These are phyloP conservation scores for Bimastos eiseni DNA, from an alignment of 2,888 invertebrate genomes.

Conservation along the genomic window DNA sequence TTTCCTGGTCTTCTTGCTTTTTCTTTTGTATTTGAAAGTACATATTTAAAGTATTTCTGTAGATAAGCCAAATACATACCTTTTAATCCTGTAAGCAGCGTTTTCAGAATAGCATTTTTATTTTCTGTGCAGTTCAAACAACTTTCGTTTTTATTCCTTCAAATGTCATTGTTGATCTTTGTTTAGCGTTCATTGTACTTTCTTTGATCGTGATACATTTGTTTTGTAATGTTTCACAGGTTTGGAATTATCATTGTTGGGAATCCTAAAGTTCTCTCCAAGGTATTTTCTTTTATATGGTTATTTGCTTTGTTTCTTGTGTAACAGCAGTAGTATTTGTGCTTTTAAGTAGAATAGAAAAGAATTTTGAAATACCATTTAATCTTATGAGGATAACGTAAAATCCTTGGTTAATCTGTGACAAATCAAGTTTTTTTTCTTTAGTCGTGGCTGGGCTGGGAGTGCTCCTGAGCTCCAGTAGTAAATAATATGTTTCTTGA, in stretches of 20 bases:
- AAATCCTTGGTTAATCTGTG: background rate
- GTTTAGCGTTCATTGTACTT: background rate
- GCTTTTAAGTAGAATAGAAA: background rate
- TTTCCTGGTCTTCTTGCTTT: background rate
- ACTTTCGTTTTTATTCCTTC: background rate
- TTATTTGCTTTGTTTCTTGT: background rate
- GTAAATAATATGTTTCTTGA: too few species aligned
- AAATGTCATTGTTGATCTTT: background rate
- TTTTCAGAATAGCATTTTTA: background rate
- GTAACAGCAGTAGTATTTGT: background rate
- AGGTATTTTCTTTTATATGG: slow-evolving; percentile 64
- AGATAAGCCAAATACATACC: background rate
- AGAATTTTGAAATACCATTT: background rate
- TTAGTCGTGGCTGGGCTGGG: too few species aligned
- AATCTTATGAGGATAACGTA: background rate
- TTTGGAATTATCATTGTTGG: slow-evolving; percentile 97
- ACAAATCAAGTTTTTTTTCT: too few species aligned
- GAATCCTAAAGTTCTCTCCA: slow-evolving; percentile 96
- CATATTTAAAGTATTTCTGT: background rate
- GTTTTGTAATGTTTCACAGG: slow-evolving; percentile 46
- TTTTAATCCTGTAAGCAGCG: too few species aligned
- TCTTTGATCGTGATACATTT: background rate
- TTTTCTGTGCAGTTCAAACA: background rate
- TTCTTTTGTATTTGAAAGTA: background rate
- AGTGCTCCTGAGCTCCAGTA: too few species aligned